phyloP scores from a whole-genome alignment of 2,888 invertebrate species.

The Parelbella ahira region DNA sequence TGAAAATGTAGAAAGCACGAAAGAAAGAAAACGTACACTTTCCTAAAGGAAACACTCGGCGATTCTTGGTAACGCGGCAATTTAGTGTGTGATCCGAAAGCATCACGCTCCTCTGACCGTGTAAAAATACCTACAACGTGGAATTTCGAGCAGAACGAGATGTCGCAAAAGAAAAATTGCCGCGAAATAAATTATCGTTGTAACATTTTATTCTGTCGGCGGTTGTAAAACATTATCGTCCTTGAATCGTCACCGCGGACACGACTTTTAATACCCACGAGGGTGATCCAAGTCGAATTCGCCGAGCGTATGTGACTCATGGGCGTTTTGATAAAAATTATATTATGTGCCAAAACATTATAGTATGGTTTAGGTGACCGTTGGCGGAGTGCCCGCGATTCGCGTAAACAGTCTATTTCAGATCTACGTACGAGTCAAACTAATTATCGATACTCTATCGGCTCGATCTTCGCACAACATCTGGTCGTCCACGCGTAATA shows the following conservation, averaged over 20 bases:
- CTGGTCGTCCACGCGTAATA: too few species aligned
- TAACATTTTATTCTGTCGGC: constrained; percentile 12
- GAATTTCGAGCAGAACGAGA: constrained; percentile 1
- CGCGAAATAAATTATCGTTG: constrained; percentile 2
- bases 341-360: constrained; percentile 69
- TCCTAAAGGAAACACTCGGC: constrained; percentile 14
- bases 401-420: constrained; percentile 79
- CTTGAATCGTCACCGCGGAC: constrained; percentile 9
- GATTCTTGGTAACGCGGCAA: constrained; percentile 9
- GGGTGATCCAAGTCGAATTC: constrained; percentile 20
- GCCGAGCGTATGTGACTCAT: constrained; percentile 36
- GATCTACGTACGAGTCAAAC: constrained; percentile 64
- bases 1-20: constrained; percentile 17
- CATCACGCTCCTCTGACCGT: not conserved
- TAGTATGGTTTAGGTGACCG: constrained; percentile 63
- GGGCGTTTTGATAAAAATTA: constrained; percentile 52
- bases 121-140: constrained; percentile 1
- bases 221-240: constrained; percentile 6
- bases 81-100: constrained; percentile 7
- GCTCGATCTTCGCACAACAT: too few species aligned
- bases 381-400: constrained; percentile 67
- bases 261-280: constrained; percentile 6
- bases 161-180: not conserved
- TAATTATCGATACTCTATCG: constrained; percentile 43
- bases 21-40: constrained; percentile 14